A percentile compares a stretch with the other conserved stretches of the same genome.
These are phyloP conservation scores for Heterocephalus glaber DNA, from an alignment of 2,113 vertebrate genomes.

Conservation along the genomic window DNA sequence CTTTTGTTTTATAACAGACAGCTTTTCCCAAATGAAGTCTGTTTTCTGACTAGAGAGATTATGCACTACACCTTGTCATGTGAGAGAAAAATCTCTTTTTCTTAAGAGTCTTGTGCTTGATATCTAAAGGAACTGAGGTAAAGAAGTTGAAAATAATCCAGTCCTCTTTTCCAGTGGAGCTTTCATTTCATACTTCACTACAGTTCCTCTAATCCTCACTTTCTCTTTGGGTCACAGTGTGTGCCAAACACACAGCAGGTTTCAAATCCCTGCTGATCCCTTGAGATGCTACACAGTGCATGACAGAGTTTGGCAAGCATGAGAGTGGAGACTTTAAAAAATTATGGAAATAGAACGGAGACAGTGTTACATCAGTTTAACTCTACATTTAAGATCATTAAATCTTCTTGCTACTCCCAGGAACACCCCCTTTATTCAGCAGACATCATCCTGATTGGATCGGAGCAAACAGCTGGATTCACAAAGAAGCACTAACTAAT, in stretches of 20 bases:
- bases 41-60: slow-evolving; percentile 33
- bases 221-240: slow-evolving; percentile 60
- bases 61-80: neutral
- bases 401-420: slow-evolving; percentile 47
- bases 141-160: slow-evolving; percentile 66
- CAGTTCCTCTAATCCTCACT: slow-evolving; percentile 70
- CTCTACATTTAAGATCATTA: neutral
- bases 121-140: slow-evolving; percentile 62
- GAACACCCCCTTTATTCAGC: neutral
- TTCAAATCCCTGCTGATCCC: slow-evolving; percentile 71
- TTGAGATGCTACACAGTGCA: slow-evolving; percentile 60
- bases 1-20: neutral
- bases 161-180: slow-evolving; percentile 48
- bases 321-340: slow-evolving; percentile 39
- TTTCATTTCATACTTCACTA: slow-evolving; percentile 78
- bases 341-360: slow-evolving; percentile 60
- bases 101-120: slow-evolving; percentile 22
- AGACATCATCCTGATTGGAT: slow-evolving; percentile 1
- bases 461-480: slow-evolving; percentile 65
- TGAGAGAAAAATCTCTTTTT: slow-evolving; percentile 57
- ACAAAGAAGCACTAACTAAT: neutral
- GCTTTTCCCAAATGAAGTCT: slow-evolving; percentile 50
- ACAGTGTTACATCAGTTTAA: neutral
- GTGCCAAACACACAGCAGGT: slow-evolving; percentile 67
- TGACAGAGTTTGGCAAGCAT: slow-evolving; percentile 64